These are phyloP conservation scores for Halesus radiatus DNA, from an alignment of 1,140 invertebrate genomes.

Conservation along the genomic window DNA sequence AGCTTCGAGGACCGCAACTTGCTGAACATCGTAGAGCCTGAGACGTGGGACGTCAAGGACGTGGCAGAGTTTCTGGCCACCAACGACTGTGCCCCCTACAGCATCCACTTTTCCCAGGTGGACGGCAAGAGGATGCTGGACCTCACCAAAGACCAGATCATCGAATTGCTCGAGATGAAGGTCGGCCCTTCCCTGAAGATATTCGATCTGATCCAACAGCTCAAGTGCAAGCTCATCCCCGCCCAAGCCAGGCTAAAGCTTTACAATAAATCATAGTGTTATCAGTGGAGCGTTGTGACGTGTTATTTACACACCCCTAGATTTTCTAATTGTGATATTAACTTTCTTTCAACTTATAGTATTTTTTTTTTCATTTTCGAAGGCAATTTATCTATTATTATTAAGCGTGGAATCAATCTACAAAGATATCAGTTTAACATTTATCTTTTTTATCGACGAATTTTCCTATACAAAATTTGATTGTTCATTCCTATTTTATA, in stretches of 20 bases:
- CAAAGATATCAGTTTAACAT: no score
- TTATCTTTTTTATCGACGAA: no score
- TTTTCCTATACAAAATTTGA: no score
- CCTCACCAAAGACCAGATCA: slow-evolving; percentile 90
- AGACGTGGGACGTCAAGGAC: slow-evolving; percentile 84
- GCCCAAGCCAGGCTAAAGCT: slow-evolving; percentile 1
- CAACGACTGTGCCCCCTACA: slow-evolving; percentile 92
- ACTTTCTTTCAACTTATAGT: background rate
- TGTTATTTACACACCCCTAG: background rate
- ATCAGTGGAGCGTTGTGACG: background rate
- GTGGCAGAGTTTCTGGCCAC: slow-evolving; percentile 89
- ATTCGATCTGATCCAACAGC: slow-evolving; percentile 89
- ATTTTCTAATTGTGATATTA: slow-evolving; percentile 13
- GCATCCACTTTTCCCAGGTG: slow-evolving; percentile 87
- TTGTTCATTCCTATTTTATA: no score
- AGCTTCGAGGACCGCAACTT: slow-evolving; percentile 62
- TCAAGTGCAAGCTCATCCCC: slow-evolving; percentile 86
- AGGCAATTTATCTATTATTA: background rate
- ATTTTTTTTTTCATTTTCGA: background rate
- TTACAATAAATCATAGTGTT: slow-evolving; percentile 9
- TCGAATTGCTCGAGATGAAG: slow-evolving; percentile 91
- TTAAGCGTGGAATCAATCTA: background rate
- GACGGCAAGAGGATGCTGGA: slow-evolving; percentile 85
- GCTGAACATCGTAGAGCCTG: slow-evolving; percentile 63
- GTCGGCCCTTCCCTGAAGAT: slow-evolving; percentile 95